Conservation (phyloP, 2,113 vertebrate species). For the Lagopus muta region DNA sequence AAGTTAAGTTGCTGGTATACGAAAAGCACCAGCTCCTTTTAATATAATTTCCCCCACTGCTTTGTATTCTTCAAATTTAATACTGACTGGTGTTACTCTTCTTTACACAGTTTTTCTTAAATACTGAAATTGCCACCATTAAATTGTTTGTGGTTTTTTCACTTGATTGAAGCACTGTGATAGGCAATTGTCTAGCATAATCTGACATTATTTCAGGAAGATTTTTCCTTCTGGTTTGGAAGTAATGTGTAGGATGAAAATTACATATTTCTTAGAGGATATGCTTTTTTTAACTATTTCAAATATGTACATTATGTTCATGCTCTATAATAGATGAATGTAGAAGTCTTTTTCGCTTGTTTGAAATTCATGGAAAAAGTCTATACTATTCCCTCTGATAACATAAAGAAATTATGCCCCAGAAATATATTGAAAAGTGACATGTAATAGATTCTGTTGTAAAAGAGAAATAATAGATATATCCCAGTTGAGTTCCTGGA, state of each 20-base stretch:
- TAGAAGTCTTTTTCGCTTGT: neutral
- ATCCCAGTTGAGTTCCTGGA: neutral
- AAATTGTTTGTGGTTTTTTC: conserved; percentile 40
- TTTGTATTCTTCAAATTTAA: conserved; percentile 20
- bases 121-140: conserved; percentile 9
- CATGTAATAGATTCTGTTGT: conserved; percentile 20
- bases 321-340: conserved; percentile 31
- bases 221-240: conserved; percentile 32
- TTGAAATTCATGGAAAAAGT: neutral
- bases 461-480: conserved; percentile 17
- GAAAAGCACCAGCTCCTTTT: neutral
- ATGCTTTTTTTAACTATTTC: conserved; percentile 42
- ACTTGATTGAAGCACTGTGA: neutral
- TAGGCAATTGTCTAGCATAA: neutral
- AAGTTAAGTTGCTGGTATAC: neutral
- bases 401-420: neutral
- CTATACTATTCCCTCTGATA: neutral
- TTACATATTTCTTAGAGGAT: conserved; percentile 1
- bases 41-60: neutral
- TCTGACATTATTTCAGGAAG: conserved; percentile 29
- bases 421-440: conserved; percentile 29
- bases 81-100: conserved; percentile 20
- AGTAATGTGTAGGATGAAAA: conserved; percentile 49
- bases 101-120: neutral
- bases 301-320: conserved; percentile 41